A percentile compares a stretch with the other conserved stretches of the same genome.
Conservation (phyloP, 2,797 vertebrate species). For the Loriculus beryllinus region DNA sequence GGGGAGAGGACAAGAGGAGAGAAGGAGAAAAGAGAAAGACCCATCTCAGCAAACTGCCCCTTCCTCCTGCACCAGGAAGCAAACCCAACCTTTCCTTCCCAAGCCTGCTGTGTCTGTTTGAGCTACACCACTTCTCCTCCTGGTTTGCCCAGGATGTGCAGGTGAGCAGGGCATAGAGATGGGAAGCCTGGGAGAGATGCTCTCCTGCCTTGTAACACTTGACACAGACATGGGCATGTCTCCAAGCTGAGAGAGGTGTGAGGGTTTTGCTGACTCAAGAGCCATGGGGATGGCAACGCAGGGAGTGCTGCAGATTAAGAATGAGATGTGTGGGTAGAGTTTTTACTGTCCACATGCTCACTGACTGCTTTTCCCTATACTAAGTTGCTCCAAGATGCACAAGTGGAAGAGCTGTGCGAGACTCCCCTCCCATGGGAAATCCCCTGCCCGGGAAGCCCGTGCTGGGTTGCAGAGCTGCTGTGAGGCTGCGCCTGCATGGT, state of each 20-base stretch:
- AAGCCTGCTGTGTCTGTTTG: neutral
- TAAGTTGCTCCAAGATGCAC: neutral
- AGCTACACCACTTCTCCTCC: neutral
- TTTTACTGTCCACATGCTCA: neutral
- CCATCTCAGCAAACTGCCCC: neutral
- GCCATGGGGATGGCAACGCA: accelerated
- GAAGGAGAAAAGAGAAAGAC: slow-evolving; percentile 5
- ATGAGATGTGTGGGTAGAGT: neutral
- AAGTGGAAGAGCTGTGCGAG: neutral
- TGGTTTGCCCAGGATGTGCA: neutral
- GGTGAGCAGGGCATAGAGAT: neutral
- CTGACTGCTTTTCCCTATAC: neutral
- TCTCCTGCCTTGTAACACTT: neutral
- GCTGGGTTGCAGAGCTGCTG: neutral
- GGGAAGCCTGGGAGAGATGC: neutral
- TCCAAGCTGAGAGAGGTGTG: neutral
- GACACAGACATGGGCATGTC: neutral
- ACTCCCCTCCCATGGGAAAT: slow-evolving; percentile 38
- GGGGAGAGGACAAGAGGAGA: neutral
- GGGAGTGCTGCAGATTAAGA: neutral
- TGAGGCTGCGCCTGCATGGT: neutral
- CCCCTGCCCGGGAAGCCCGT: neutral
- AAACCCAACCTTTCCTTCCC: neutral
- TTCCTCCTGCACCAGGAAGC: neutral
- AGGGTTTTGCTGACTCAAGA: neutral